Evolutionary conservation across 2,888 invertebrate species (phyloP).

Genomic region (Rhingia campestris): DNA sequence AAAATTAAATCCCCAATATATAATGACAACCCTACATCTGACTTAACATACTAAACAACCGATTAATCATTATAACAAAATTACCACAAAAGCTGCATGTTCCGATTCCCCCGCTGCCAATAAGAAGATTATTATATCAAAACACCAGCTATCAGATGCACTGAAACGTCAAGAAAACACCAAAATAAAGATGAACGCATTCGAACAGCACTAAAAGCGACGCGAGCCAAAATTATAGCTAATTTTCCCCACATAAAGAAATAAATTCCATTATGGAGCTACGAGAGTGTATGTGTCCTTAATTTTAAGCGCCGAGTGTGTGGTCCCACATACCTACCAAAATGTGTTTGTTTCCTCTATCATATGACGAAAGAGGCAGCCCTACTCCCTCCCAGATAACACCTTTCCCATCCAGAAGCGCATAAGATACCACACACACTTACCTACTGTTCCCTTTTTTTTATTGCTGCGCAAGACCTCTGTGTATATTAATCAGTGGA

Average conservation of each 20-base stretch:
- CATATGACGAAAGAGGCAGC: slow-evolving; percentile 46
- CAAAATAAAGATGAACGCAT: slow-evolving; percentile 19
- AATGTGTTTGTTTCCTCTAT: slow-evolving; percentile 4
- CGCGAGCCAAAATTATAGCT: slow-evolving; percentile 67
- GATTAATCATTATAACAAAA: slow-evolving; percentile 28
- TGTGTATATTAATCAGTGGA: slow-evolving; percentile 16
- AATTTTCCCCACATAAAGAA: slow-evolving; percentile 54
- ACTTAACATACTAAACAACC: slow-evolving; percentile 26
- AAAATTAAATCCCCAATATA: no score
- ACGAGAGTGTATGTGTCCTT: slow-evolving; percentile 12
- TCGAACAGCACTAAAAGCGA: slow-evolving; percentile 42
- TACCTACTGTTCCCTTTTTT: background rate
- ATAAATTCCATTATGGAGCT: slow-evolving; percentile 21
- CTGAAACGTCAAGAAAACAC: slow-evolving; percentile 11
- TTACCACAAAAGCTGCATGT: slow-evolving; percentile 10
- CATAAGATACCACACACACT: slow-evolving; percentile 50
- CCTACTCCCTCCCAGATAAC: slow-evolving; percentile 62
- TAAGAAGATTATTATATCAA: slow-evolving; percentile 37
- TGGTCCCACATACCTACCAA: slow-evolving; percentile 45
- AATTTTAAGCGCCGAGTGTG: slow-evolving; percentile 62
- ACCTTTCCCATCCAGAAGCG: slow-evolving; percentile 58
- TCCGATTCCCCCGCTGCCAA: slow-evolving; percentile 14
- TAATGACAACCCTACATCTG: slow-evolving; percentile 4
- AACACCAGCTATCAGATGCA: slow-evolving; percentile 23
- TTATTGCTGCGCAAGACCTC: slow-evolving; percentile 8